Evolutionary conservation across 2,797 vertebrate genomes (phyloP).

Genomic region (Glyptemys insculpta): DNA sequence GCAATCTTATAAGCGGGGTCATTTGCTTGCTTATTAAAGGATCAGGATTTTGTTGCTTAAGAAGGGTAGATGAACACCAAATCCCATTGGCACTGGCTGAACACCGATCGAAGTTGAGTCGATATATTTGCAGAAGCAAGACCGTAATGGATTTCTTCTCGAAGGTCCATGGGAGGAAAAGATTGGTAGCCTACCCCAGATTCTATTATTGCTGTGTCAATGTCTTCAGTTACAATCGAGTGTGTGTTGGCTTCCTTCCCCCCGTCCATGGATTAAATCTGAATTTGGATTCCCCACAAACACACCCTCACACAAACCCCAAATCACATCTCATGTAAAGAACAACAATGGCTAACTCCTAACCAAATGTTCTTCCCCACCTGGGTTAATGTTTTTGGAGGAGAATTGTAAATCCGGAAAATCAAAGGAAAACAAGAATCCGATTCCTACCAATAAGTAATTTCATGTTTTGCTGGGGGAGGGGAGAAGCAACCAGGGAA

Average conservation of each 20-base stretch:
- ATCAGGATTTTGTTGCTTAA: background rate
- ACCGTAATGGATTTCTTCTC: background rate
- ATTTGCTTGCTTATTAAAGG: background rate
- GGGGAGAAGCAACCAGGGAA: background rate
- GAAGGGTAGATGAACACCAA: conserved; percentile 6
- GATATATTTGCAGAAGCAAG: background rate
- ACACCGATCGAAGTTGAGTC: background rate
- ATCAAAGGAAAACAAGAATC: background rate
- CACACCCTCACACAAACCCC: background rate
- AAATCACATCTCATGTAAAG: background rate
- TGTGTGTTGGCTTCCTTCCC: background rate
- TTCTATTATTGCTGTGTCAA: background rate
- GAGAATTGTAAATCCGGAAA: background rate
- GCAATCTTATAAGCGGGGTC: background rate
- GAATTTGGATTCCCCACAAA: background rate
- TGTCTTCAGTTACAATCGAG: background rate
- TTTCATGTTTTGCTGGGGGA: background rate
- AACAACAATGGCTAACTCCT: fast-evolving
- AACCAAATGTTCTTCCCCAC: background rate
- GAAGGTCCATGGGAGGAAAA: fast-evolving
- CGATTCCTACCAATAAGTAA: background rate
- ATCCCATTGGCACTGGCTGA: background rate
- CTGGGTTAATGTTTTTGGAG: fast-evolving
- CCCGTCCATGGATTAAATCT: background rate
- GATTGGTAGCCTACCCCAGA: background rate